These are phyloP conservation scores for Poecilus cupreus DNA, from an alignment of 2,888 invertebrate species.

Conservation along the genomic window DNA sequence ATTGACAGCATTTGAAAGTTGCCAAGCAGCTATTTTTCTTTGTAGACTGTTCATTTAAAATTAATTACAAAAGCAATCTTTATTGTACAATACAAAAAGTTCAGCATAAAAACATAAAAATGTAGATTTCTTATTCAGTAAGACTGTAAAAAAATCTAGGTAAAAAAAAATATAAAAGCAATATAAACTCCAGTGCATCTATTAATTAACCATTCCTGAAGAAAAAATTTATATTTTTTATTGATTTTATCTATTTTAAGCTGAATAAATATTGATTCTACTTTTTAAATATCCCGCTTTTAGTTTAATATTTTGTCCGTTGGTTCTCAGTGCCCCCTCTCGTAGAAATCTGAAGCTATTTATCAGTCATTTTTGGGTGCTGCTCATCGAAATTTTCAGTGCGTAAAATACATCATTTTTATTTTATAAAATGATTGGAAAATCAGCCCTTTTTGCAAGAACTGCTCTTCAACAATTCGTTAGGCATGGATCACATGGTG, in stretches of 20 bases:
- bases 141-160: constrained; percentile 58
- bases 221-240: not conserved
- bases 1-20: constrained; percentile 45
- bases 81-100: constrained; percentile 56
- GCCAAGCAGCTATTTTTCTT: constrained; percentile 52
- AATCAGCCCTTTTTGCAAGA: constrained; percentile 68
- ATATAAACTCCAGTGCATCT: constrained; percentile 42
- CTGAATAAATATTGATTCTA: no score
- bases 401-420: not conserved
- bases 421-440: constrained; percentile 66
- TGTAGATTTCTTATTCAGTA: constrained; percentile 59
- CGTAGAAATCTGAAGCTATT: not conserved
- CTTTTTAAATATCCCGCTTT: not conserved
- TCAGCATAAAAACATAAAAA: constrained; percentile 48
- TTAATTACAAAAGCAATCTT: constrained; percentile 57
- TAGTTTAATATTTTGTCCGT: not conserved
- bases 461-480: constrained; percentile 67
- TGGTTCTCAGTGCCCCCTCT: not conserved
- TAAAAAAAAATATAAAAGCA: constrained; percentile 58
- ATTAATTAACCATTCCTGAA: not conserved
- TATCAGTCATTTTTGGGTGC: not conserved
- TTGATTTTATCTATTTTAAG: no score
- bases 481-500: constrained; percentile 72
- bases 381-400: not conserved
- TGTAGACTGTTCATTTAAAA: constrained; percentile 38